Evolutionary conservation across 2,797 vertebrate genomes (phyloP).

Genomic region (Acrossocheilus fasciatus): DNA sequence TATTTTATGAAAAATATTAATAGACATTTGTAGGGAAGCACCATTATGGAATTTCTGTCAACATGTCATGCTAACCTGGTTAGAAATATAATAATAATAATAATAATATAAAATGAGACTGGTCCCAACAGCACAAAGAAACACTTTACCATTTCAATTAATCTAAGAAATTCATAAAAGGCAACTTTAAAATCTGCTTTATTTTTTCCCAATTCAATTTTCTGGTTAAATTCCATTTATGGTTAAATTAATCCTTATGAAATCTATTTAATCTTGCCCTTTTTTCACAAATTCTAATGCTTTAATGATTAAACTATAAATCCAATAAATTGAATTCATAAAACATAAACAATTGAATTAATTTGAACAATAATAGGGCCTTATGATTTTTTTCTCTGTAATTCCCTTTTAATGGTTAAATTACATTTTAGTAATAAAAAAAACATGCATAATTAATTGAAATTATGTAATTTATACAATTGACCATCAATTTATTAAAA

Average conservation of each 20-base stretch:
- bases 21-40: not conserved
- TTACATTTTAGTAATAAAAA: not conserved
- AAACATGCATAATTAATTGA: too few relatives aligned
- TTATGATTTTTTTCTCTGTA: not conserved
- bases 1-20: not conserved
- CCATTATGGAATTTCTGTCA: not conserved
- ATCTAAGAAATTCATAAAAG: not conserved
- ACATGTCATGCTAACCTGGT: not conserved
- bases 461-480: too few relatives aligned
- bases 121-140: not conserved
- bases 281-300: too few relatives aligned
- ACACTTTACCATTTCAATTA: not conserved
- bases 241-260: too few relatives aligned
- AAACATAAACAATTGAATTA: not conserved
- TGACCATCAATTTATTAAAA: too few relatives aligned
- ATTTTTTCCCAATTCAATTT: not conserved
- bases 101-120: not conserved
- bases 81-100: not conserved
- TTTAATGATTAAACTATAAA: too few relatives aligned
- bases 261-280: too few relatives aligned
- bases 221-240: too few relatives aligned
- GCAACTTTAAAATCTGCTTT: not conserved
- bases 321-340: not conserved
- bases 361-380: not conserved
- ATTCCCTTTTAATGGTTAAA: not conserved